These are phyloP conservation scores for Notodonta dromedarius DNA, from an alignment of 2,888 invertebrate genomes.

Conservation along the genomic window DNA sequence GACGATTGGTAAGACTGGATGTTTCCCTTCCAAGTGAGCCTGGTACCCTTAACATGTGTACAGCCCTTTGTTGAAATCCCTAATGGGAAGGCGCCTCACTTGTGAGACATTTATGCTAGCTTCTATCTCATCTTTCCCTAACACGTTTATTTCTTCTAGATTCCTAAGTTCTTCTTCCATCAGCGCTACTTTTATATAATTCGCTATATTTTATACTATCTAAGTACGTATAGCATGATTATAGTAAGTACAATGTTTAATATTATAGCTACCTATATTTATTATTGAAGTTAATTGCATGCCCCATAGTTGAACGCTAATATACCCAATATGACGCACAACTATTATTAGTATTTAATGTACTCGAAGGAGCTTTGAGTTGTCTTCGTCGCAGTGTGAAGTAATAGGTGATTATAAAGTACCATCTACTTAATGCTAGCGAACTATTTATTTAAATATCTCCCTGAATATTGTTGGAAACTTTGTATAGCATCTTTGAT, in stretches of 20 bases:
- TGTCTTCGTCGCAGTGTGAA: slow-evolving; percentile 16
- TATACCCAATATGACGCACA: background rate
- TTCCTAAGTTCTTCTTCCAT: slow-evolving; percentile 34
- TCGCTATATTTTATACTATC: slow-evolving; percentile 28
- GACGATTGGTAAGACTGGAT: slow-evolving; percentile 71
- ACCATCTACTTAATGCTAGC: no score
- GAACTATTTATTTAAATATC: no score
- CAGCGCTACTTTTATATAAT: slow-evolving; percentile 36
- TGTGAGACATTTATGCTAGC: slow-evolving; percentile 79
- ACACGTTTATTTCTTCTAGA: slow-evolving; percentile 38
- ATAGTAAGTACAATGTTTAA: slow-evolving; percentile 31
- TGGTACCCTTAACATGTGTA: slow-evolving; percentile 61
- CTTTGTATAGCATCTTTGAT: no score
- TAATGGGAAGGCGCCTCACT: slow-evolving; percentile 81
- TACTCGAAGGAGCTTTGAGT: slow-evolving; percentile 22
- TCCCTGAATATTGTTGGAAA: no score
- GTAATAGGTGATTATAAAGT: no score
- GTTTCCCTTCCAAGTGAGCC: slow-evolving; percentile 76
- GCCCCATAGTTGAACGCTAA: slow-evolving; percentile 18
- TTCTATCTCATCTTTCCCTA: slow-evolving; percentile 48
- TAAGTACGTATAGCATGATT: slow-evolving; percentile 34
- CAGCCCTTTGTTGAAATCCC: slow-evolving; percentile 58
- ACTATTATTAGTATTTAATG: background rate
- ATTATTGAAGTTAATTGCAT: slow-evolving; percentile 29
- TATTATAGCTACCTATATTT: slow-evolving; percentile 29